Percentiles rank a stretch among this genome's conserved stretches.
Evolutionary conservation across 2,113 vertebrate species (phyloP).

Genomic region (Halcyon malimbica): DNA sequence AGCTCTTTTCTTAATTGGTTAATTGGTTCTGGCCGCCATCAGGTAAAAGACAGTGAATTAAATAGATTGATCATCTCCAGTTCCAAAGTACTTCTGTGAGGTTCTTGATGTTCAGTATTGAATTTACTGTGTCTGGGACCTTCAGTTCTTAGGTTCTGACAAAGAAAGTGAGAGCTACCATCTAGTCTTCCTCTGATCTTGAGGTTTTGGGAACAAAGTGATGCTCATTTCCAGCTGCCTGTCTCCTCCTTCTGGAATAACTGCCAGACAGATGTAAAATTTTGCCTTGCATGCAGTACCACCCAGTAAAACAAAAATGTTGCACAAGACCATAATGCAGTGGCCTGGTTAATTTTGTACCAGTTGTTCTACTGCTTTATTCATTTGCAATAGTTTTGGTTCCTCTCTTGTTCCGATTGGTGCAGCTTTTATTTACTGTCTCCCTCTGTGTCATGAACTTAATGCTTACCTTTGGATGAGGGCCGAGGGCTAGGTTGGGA

Average conservation of each 20-base stretch:
- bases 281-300: neutral
- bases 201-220: neutral
- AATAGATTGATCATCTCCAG: neutral
- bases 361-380: neutral
- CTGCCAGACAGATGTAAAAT: neutral
- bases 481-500: neutral
- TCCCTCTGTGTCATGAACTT: neutral
- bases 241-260: neutral
- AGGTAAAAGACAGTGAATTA: neutral
- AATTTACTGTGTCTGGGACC: neutral
- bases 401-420: neutral
- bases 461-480: neutral
- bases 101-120: neutral
- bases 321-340: neutral
- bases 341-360: neutral
- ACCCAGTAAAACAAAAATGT: neutral
- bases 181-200: neutral
- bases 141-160: neutral
- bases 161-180: neutral
- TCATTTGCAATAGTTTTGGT: neutral
- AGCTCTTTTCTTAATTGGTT: neutral
- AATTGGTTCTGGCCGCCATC: neutral
- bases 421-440: neutral
- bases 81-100: neutral
- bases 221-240: neutral